Percentiles rank a stretch among this genome's conserved stretches.
Conservation (phyloP, 2,888 invertebrate genomes). For the Merodon equestris region DNA sequence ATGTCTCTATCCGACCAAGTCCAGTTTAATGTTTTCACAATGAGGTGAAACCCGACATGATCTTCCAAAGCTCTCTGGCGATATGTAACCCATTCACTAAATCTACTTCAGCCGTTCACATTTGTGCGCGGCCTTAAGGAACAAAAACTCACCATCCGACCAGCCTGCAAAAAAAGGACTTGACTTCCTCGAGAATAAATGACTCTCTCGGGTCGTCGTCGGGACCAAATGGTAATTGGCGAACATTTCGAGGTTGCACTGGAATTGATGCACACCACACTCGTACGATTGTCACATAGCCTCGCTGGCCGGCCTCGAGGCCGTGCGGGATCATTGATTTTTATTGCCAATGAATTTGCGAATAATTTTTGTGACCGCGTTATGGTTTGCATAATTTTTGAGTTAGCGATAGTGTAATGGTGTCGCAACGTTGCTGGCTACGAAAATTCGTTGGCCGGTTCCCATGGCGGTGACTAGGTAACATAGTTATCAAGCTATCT, state of each 20-base stretch:
- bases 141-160: neutral
- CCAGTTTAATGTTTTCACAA: constrained; percentile 55
- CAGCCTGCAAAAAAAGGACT: neutral
- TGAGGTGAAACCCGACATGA: constrained; percentile 53
- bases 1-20: constrained; percentile 25
- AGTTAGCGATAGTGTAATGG: constrained; percentile 36
- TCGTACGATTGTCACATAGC: constrained; percentile 17
- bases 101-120: constrained; percentile 19
- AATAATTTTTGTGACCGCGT: constrained; percentile 55
- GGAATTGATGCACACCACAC: constrained; percentile 32
- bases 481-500: constrained; percentile 11
- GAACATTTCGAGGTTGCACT: constrained; percentile 54
- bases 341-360: constrained; percentile 63
- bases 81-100: constrained; percentile 21
- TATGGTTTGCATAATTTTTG: constrained; percentile 58
- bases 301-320: constrained; percentile 19
- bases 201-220: constrained; percentile 16
- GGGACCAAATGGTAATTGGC: constrained; percentile 60
- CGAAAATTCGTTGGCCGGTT: too few species aligned
- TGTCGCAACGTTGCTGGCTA: too few species aligned
- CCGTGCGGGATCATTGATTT: constrained; percentile 62
- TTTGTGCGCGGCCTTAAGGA: constrained; percentile 6
- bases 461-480: too few species aligned
- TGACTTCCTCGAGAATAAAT: constrained; percentile 40
- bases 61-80: constrained; percentile 36